A percentile compares a stretch with the other conserved stretches of the same genome.
Evolutionary conservation across 2,888 invertebrate genomes (phyloP).

Genomic region (Xylocampa areola): DNA sequence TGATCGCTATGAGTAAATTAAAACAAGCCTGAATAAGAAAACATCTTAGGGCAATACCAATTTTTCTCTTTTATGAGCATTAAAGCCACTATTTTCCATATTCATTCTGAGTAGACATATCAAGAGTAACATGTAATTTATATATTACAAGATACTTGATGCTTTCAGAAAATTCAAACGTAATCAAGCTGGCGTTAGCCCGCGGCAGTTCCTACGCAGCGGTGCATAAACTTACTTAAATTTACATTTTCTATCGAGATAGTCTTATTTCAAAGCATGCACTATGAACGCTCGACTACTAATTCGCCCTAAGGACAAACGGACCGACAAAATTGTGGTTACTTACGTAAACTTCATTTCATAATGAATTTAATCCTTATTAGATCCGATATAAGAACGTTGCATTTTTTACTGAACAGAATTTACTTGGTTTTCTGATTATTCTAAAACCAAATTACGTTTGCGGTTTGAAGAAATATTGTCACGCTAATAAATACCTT

Average conservation of each 20-base stretch:
- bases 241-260: conserved; percentile 74
- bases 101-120: not conserved
- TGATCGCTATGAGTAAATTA: no score
- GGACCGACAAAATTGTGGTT: conserved; percentile 17
- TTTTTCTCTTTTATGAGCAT: not conserved
- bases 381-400: conserved; percentile 16
- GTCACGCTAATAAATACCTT: conserved; percentile 3
- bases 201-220: conserved; percentile 56
- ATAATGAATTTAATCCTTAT: conserved; percentile 14
- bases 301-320: conserved; percentile 68
- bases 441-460: conserved; percentile 17
- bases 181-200: conserved; percentile 60
- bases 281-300: conserved; percentile 69
- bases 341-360: not conserved
- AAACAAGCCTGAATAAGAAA: no score
- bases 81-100: not conserved
- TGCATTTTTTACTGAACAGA: not conserved
- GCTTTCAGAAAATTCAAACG: conserved; percentile 41
- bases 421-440: conserved; percentile 10
- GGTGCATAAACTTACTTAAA: conserved; percentile 63
- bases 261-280: conserved; percentile 68
- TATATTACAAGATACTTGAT: conserved; percentile 36
- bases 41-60: no score
- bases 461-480: not conserved
- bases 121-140: conserved; percentile 19